A percentile compares a stretch with the other conserved stretches of the same genome.
Evolutionary conservation across 2,888 invertebrate species (phyloP).

Genomic region (Himalopsyche anomala): DNA sequence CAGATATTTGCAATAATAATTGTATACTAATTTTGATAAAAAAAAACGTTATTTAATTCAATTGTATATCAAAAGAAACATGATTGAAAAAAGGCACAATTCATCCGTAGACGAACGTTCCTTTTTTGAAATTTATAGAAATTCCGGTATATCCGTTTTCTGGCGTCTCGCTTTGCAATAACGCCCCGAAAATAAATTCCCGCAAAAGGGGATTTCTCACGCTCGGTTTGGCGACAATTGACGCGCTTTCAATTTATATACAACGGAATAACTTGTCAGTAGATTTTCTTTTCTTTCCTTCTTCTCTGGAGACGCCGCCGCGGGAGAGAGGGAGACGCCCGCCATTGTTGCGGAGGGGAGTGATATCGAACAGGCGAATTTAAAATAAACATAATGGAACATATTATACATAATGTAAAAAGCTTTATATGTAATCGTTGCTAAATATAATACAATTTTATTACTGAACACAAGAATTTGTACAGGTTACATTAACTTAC

Average conservation of each 20-base stretch:
- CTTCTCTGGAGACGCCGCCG: conserved; percentile 13
- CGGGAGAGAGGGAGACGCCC: conserved; percentile 41
- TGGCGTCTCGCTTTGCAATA: conserved; percentile 16
- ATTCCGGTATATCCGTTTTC: conserved; percentile 2
- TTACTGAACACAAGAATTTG: too few relatives aligned
- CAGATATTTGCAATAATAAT: too few relatives aligned
- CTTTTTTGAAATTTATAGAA: background rate
- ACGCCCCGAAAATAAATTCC: conserved; percentile 30
- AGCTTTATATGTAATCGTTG: too few relatives aligned
- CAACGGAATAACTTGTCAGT: conserved; percentile 52
- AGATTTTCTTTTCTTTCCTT: conserved; percentile 36
- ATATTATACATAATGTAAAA: too few relatives aligned
- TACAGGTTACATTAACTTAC: too few relatives aligned
- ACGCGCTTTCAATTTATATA: conserved; percentile 45
- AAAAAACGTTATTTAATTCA: too few relatives aligned
- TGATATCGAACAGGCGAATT: conserved; percentile 10
- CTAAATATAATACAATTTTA: too few relatives aligned
- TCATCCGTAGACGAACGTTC: background rate
- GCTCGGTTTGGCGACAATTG: conserved; percentile 37
- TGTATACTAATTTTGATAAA: too few relatives aligned
- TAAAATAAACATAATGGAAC: background rate
- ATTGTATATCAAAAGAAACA: too few relatives aligned
- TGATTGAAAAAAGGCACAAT: background rate
- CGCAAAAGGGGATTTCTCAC: conserved; percentile 20
- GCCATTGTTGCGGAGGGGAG: conserved; percentile 41